Base-by-base conservation (phyloP, 2,888 invertebrate species). In the Trichogramma dendrolimi region DNA sequence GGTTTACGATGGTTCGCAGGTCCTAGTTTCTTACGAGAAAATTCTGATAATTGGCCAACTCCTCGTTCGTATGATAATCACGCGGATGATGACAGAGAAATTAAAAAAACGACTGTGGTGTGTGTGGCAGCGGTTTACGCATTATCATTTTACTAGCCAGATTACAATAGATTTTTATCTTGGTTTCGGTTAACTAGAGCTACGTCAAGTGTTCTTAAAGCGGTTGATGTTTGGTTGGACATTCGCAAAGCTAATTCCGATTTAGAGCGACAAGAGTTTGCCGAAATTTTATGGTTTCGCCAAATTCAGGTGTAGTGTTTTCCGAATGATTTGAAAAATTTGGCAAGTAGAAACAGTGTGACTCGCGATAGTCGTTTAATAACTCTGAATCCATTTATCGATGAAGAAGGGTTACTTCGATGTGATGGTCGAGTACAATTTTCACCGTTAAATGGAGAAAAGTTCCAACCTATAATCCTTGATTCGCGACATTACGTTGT, bases 1-100 rank as follows among this genome's bases (percentile, higher is more conserved):
- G 40, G 43, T 4, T 8, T 39, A 6, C 55, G 58, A 4, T 66
- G 65, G 59, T 44, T 59, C 4, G 11, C 41, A 11, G 61, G 63
- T 4, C 56, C 61, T 4, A 5, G 48, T 3, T 65, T 65, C 6
- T 51, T 66, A 3, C 6, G 40, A 5, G 4, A 47, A 38, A 10
- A n/a, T 4, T 27, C 55, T 5, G 6, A 4, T 6, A 11, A 11
- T 4, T 55, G 55, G 55, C 55, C 55, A n/a, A 52, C 4, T 11
- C 10, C 38, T 4, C 38, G 40, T 4, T 7, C 38, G 4, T 4
- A 8, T 2, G 4, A n/a, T 7, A 39, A n/a, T 48, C 11, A 7
- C 11, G n/a, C 4, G 10, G 4, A 10, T 38, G 5, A 39, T 39
- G 52, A 52, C 6, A 39, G 7, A 39, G 10, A 39, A 6, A 11